phyloP scores from a whole-genome alignment of 2,113 vertebrate species.

The Gymnogyps californianus region DNA sequence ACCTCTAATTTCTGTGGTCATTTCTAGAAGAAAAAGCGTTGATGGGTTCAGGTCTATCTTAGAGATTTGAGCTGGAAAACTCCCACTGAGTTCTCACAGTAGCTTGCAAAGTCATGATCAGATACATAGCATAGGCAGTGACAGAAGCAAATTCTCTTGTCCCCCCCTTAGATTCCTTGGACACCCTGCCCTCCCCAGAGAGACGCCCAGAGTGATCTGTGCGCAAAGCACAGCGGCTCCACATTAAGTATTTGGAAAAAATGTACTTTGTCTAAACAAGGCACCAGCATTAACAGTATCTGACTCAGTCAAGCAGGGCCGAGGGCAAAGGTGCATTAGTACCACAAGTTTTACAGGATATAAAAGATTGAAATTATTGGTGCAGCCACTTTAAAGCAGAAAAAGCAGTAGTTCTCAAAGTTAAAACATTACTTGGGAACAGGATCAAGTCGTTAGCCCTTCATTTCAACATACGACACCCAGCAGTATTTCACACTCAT shows the following conservation, averaged over 20 bases:
- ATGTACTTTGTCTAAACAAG: background rate
- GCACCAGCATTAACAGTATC: background rate
- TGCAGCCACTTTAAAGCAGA: background rate
- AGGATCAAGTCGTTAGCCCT: background rate
- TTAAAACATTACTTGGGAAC: background rate
- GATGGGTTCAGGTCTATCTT: background rate
- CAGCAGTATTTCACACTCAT: background rate
- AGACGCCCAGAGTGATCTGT: background rate
- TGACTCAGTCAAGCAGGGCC: background rate
- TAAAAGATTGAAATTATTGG: background rate
- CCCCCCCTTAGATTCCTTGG: background rate
- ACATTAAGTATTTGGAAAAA: background rate
- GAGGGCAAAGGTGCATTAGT: background rate
- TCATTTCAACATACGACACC: background rate
- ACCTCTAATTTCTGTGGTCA: background rate
- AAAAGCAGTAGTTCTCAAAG: background rate
- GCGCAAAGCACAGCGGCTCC: background rate
- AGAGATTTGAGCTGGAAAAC: background rate
- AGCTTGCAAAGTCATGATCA: background rate
- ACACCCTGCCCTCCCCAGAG: background rate
- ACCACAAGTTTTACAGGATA: background rate
- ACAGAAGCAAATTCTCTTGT: background rate
- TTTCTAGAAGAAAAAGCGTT: background rate
- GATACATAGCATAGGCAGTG: background rate
- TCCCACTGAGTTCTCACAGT: background rate